Evolutionary conservation across 2,888 invertebrate species (phyloP).

Genomic region (Panopea generosa): DNA sequence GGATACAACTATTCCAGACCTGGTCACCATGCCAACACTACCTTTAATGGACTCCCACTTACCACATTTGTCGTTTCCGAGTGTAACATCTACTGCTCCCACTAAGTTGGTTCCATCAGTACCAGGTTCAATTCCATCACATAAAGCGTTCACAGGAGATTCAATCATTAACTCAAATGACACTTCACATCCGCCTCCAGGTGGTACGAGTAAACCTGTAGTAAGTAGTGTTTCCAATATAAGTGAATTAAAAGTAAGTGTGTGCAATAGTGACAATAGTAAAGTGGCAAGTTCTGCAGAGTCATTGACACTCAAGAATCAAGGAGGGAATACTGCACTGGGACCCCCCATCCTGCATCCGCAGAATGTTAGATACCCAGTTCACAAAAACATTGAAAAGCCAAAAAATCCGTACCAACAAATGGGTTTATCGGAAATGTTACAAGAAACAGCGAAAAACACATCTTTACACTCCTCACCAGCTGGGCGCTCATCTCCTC

Average conservation of each 20-base stretch:
- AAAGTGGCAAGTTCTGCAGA: slow-evolving; percentile 45
- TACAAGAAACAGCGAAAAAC: slow-evolving; percentile 59
- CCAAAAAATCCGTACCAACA: slow-evolving; percentile 51
- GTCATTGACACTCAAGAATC: not conserved
- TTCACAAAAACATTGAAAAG: slow-evolving; percentile 31
- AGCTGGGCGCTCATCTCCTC: not conserved
- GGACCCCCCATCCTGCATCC: slow-evolving; percentile 53
- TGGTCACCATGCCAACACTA: slow-evolving; percentile 23
- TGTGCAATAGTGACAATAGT: slow-evolving; percentile 64
- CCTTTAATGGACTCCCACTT: slow-evolving; percentile 26
- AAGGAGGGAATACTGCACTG: slow-evolving; percentile 4
- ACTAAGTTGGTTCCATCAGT: slow-evolving; percentile 58
- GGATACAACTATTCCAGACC: slow-evolving; percentile 15
- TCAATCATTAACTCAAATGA: slow-evolving; percentile 2
- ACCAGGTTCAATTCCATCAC: slow-evolving; percentile 56
- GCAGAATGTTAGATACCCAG: slow-evolving; percentile 42
- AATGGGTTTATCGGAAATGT: slow-evolving; percentile 64
- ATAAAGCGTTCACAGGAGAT: slow-evolving; percentile 44
- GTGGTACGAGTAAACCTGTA: not conserved
- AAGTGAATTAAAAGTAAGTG: slow-evolving; percentile 14
- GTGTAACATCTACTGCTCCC: slow-evolving; percentile 37
- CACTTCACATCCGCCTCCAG: slow-evolving; percentile 4
- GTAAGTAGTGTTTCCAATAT: slow-evolving; percentile 21
- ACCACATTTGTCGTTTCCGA: slow-evolving; percentile 2
- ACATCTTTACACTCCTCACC: slow-evolving; percentile 23